These are phyloP conservation scores for Helleia helle DNA, from an alignment of 2,888 invertebrate genomes.

Conservation along the genomic window DNA sequence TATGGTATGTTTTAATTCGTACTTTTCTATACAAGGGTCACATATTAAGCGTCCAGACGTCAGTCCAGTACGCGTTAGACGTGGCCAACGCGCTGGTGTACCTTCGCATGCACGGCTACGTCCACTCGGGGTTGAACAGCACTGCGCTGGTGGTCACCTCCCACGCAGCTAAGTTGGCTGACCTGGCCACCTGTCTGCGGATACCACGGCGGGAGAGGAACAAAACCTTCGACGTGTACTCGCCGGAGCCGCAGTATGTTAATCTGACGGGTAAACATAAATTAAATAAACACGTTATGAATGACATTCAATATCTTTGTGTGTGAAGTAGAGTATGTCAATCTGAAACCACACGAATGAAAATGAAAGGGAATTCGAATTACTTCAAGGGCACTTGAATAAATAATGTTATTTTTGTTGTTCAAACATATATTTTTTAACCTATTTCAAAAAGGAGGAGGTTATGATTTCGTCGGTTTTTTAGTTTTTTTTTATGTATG, in stretches of 20 bases:
- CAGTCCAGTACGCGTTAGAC: slow-evolving; percentile 56
- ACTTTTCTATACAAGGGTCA: slow-evolving; percentile 43
- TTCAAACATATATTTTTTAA: no score
- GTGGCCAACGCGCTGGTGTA: slow-evolving; percentile 60
- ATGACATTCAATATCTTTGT: no score
- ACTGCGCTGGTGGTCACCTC: slow-evolving; percentile 51
- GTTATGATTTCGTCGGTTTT: no score
- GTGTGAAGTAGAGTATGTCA: no score
- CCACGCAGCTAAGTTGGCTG: slow-evolving; percentile 59
- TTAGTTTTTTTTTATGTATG: no score
- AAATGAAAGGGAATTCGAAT: no score
- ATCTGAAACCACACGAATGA: no score
- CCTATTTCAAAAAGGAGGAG: no score
- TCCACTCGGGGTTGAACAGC: slow-evolving; percentile 61
- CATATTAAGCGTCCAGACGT: slow-evolving; percentile 49
- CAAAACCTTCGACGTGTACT: slow-evolving; percentile 40
- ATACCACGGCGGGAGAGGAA: slow-evolving; percentile 19
- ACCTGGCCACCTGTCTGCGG: slow-evolving; percentile 46
- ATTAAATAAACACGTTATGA: no score
- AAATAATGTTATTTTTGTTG: no score
- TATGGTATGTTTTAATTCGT: no score
- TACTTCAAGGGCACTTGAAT: no score
- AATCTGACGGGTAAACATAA: slow-evolving; percentile 49
- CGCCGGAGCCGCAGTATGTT: slow-evolving; percentile 58
- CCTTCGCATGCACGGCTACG: slow-evolving; percentile 59